phyloP scores from a whole-genome alignment of 2,797 vertebrate species.

The Leptoclinus maculatus region DNA sequence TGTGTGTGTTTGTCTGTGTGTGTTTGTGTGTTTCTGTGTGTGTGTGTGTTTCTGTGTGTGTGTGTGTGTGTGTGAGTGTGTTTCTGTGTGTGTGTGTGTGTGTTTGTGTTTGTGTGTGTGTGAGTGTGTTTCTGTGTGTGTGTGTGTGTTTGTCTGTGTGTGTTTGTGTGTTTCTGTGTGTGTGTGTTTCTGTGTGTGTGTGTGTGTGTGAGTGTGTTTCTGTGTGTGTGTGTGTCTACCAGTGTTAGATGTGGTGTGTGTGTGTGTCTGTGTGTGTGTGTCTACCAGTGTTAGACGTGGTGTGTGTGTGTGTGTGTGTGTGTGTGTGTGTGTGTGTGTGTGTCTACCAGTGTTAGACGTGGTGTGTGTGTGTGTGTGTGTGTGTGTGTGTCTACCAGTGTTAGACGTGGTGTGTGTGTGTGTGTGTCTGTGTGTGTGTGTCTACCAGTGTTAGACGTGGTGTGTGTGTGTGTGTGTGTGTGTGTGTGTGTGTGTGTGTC shows the following conservation, averaged over 20 bases:
- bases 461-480: neutral
- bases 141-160: neutral
- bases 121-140: neutral
- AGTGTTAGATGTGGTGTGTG: too few species aligned
- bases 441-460: too few species aligned
- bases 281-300: too few species aligned
- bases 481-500: neutral
- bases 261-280: too few species aligned
- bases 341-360: too few species aligned
- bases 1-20: neutral
- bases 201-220: constrained; percentile 11
- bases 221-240: neutral
- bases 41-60: constrained; percentile 4
- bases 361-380: too few species aligned
- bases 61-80: neutral
- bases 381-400: too few species aligned
- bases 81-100: neutral
- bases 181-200: neutral
- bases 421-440: too few species aligned
- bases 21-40: neutral
- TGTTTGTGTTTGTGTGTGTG: constrained; percentile 9
- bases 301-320: too few species aligned
- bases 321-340: too few species aligned
- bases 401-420: too few species aligned
- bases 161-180: neutral